Conservation (phyloP, 2,888 invertebrate species). For the Carpatolechia fugitivella region DNA sequence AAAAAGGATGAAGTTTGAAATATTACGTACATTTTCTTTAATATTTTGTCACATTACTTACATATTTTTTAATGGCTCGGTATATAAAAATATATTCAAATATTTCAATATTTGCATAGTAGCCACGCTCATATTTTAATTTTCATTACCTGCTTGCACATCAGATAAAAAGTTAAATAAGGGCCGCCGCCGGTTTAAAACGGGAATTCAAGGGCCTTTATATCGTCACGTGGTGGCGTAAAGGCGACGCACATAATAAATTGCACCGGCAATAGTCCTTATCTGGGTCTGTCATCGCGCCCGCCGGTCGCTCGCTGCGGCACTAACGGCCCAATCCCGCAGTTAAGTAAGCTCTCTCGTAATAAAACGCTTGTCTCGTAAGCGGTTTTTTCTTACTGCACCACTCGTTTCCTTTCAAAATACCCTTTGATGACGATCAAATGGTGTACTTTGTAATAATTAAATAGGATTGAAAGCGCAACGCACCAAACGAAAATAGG, state of each 20-base stretch:
- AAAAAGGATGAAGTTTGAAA: too few species aligned
- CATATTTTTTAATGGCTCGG: too few species aligned
- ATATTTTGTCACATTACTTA: too few species aligned
- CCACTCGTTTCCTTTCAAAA: slow-evolving; percentile 30
- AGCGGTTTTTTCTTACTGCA: slow-evolving; percentile 34
- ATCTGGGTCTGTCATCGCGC: slow-evolving; percentile 32
- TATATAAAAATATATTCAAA: too few species aligned
- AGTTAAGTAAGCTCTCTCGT: slow-evolving; percentile 33
- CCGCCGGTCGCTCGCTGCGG: slow-evolving; percentile 7
- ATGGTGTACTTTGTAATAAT: slow-evolving; percentile 32
- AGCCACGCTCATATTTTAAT: too few species aligned
- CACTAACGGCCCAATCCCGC: slow-evolving; percentile 38
- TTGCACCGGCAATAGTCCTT: slow-evolving; percentile 28
- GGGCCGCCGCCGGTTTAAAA: neutral
- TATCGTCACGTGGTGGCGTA: slow-evolving; percentile 2
- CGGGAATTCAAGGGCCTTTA: neutral
- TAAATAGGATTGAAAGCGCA: slow-evolving; percentile 25
- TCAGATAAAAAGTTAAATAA: neutral
- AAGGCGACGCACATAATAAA: slow-evolving; percentile 23
- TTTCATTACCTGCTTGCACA: too few species aligned
- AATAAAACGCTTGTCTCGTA: slow-evolving; percentile 39
- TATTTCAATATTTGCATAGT: too few species aligned
- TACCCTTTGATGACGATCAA: slow-evolving; percentile 29
- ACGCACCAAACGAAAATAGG: neutral
- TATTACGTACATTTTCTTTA: too few species aligned